Percentiles rank a stretch among this genome's conserved stretches.
Evolutionary conservation across 2,888 invertebrate genomes (phyloP).

Genomic region (Lacanobia wlatinum): DNA sequence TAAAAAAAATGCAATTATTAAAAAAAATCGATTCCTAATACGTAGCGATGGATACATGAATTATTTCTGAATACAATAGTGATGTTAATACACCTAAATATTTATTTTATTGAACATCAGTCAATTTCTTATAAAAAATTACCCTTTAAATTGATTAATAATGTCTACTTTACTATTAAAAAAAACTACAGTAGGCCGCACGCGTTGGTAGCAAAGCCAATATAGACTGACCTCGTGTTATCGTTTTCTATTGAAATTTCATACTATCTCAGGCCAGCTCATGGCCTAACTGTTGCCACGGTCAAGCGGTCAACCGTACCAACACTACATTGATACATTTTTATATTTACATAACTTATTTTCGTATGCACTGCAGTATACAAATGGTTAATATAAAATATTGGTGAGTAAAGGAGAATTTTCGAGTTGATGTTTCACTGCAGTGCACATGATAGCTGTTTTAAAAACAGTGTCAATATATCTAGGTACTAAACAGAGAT

Average conservation of each 20-base stretch:
- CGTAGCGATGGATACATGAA: neutral
- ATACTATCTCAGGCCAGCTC: neutral
- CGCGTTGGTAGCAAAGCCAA: neutral
- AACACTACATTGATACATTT: neutral
- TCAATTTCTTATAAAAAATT: conserved; percentile 33
- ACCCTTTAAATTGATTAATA: conserved; percentile 20
- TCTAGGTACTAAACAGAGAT: conserved; percentile 34
- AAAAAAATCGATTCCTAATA: neutral
- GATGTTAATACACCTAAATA: conserved; percentile 2
- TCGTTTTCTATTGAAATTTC: neutral
- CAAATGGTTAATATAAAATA: neutral
- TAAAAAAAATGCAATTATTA: too few species aligned
- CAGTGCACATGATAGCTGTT: conserved; percentile 16
- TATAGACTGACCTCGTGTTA: neutral
- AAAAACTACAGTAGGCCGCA: neutral
- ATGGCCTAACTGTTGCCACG: neutral
- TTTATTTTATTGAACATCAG: conserved; percentile 40
- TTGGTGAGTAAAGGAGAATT: neutral
- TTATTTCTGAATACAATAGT: conserved; percentile 15
- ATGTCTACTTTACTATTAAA: conserved; percentile 19
- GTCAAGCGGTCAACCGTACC: neutral
- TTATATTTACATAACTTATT: neutral
- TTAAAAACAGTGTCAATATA: conserved; percentile 22
- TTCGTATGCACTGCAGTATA: conserved; percentile 16
- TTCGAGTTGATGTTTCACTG: conserved; percentile 1